Evolutionary conservation across 1,140 invertebrate species (phyloP), one percentile per base, ranked within the genome.

Genomic region (Oncopodura yosiiana): DNA sequence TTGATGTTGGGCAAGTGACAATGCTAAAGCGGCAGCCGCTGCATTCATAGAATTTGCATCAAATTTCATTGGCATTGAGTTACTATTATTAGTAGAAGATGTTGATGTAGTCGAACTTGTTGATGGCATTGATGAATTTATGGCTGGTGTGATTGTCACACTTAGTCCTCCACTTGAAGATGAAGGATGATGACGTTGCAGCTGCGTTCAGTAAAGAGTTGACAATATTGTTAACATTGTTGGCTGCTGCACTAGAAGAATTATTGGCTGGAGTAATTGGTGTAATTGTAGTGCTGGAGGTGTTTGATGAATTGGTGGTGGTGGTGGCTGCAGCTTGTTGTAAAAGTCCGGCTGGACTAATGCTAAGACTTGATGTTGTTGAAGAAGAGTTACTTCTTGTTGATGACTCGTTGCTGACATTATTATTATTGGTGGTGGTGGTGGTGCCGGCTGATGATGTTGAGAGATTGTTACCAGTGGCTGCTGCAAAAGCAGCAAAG

Each of bases 401-500:
- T 12, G 11, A 11, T n/a, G 14, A 21, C 11, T 19, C 37, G 34
- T 38, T 49, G 30, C 6, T 14, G 26, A 32, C 3, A 44, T 23
- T 23, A 19, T 16, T 41, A 19, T 9, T 14, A 19, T 19, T 23
- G 24, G 41, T 27, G 24, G n/a, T 24, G n/a, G 49, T 19, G 9
- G 11, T 41, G 19, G 27, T n/a, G 32, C 16, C 23, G 18, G 21
- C 12, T 34, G 24, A n/a, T 3, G 16, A 19, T 30, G 24, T 52
- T 36, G 8, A 21, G 21, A 24, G 34, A 19, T 41, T 29, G 41
- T 53, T 27, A 38, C 29, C 45, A 42, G 44, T 30, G 42, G 54
- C 54, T 50, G 51, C 50, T 23, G 38, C 56, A 46, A 61, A 58
- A 14, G 55, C 58, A 23, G 58, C 58, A 45, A 60, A 56, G 0